Conservation (phyloP, 92 coral and sea anemone genomes). For the Porites evermanni region DNA sequence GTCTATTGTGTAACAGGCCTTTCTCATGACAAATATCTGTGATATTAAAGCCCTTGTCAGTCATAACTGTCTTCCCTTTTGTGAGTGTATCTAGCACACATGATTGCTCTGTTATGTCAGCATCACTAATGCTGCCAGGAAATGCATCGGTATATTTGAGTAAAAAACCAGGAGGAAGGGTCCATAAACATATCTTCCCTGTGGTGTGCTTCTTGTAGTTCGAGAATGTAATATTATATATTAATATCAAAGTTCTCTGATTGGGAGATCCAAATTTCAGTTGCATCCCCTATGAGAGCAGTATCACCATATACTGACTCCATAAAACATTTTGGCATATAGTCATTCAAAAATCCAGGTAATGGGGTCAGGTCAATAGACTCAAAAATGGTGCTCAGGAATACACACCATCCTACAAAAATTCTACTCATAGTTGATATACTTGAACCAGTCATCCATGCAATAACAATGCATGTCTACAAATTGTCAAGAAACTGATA, state of each 20-base stretch:
- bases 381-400: slow-evolving; percentile 19
- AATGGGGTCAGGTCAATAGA: slow-evolving; percentile 33
- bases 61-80: too few relatives aligned
- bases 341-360: slow-evolving; percentile 24
- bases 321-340: not conserved
- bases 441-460: slow-evolving; percentile 40
- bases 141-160: too few relatives aligned
- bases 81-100: too few relatives aligned
- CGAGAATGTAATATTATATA: slow-evolving; percentile 3
- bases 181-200: slow-evolving; percentile 30
- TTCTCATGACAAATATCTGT: too few relatives aligned
- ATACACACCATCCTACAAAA: slow-evolving; percentile 39
- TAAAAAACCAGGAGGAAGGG: too few relatives aligned
- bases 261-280: slow-evolving; percentile 20
- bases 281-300: not conserved
- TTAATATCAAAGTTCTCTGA: slow-evolving; percentile 21
- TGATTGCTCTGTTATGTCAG: too few relatives aligned
- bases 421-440: slow-evolving; percentile 16
- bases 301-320: too few relatives aligned
- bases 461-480: slow-evolving; percentile 38
- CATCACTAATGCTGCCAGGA: too few relatives aligned
- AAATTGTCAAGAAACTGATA: slow-evolving; percentile 10
- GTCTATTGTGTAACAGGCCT: too few relatives aligned
- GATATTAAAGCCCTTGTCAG: too few relatives aligned
- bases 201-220: slow-evolving; percentile 15